Conservation (phyloP, 2,888 invertebrate genomes). For the Tridacna crocea region DNA sequence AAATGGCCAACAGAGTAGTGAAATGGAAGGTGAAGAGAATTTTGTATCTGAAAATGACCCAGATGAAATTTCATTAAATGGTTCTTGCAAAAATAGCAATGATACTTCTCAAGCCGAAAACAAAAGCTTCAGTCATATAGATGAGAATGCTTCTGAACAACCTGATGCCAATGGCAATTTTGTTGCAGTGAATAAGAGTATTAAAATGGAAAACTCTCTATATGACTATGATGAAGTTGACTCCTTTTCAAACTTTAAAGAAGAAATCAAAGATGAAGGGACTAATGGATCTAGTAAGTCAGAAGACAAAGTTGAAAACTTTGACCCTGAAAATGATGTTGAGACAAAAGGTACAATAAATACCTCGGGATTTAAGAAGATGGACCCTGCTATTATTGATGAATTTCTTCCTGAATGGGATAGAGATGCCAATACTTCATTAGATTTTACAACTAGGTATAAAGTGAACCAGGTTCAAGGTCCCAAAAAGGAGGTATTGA, state of each 20-base stretch:
- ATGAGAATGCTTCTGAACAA: not conserved
- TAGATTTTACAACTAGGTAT: conserved; percentile 49
- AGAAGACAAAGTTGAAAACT: not conserved
- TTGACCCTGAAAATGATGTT: not conserved
- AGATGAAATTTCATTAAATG: conserved; percentile 14
- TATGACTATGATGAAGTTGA: conserved; percentile 14
- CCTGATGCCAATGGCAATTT: conserved; percentile 25
- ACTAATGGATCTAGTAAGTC: not conserved
- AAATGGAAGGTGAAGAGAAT: conserved; percentile 5
- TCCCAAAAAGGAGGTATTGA: conserved; percentile 6
- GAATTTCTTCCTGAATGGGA: not conserved
- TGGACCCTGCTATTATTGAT: not conserved
- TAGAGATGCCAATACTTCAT: conserved; percentile 37
- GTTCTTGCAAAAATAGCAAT: not conserved
- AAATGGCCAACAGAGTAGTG: not conserved
- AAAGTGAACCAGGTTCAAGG: conserved; percentile 35
- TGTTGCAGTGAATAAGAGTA: not conserved
- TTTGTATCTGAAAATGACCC: not conserved
- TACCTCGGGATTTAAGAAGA: not conserved
- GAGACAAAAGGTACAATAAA: not conserved
- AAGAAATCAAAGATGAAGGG: not conserved
- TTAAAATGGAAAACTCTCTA: not conserved
- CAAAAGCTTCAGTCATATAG: not conserved
- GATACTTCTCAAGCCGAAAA: not conserved
- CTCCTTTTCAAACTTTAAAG: not conserved